Evolutionary conservation across 2,113 vertebrate species (phyloP).

Genomic region (Heterotis niloticus): DNA sequence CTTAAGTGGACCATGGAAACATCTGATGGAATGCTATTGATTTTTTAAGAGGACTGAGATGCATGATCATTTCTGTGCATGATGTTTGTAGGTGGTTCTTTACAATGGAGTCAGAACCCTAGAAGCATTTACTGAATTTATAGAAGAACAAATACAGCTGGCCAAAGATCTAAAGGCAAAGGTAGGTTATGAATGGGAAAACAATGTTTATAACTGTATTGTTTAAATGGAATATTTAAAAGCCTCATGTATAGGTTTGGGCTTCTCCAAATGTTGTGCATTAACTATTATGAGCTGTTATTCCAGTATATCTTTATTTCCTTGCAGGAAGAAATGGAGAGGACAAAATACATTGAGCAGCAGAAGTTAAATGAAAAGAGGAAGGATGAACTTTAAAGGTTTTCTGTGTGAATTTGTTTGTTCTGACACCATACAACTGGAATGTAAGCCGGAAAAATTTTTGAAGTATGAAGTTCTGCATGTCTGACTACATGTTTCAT

Average conservation of each 20-base stretch:
- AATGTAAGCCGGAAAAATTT: background rate
- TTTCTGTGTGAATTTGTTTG: background rate
- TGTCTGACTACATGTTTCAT: background rate
- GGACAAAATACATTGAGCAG: conserved; percentile 57
- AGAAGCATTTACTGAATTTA: conserved; percentile 55
- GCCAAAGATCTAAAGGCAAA: conserved; percentile 58
- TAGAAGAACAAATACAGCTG: conserved; percentile 57
- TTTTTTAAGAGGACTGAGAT: too few relatives aligned
- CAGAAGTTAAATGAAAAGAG: conserved; percentile 48
- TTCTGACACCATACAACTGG: background rate
- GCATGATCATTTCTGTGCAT: too few relatives aligned
- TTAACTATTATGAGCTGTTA: background rate
- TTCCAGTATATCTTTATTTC: background rate
- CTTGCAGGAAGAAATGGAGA: conserved; percentile 59
- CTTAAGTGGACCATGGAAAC: too few relatives aligned
- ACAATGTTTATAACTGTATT: background rate
- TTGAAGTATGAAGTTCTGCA: conserved; percentile 1
- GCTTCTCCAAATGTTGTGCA: too few relatives aligned
- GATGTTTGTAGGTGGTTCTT: conserved; percentile 50
- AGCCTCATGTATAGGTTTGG: too few relatives aligned
- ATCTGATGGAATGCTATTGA: too few relatives aligned
- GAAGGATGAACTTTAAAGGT: conserved; percentile 38
- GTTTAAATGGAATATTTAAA: background rate
- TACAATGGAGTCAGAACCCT: conserved; percentile 56
- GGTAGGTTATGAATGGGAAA: conserved; percentile 43